phyloP scores from a whole-genome alignment of 2,797 vertebrate species.

The Vireo griseus region DNA sequence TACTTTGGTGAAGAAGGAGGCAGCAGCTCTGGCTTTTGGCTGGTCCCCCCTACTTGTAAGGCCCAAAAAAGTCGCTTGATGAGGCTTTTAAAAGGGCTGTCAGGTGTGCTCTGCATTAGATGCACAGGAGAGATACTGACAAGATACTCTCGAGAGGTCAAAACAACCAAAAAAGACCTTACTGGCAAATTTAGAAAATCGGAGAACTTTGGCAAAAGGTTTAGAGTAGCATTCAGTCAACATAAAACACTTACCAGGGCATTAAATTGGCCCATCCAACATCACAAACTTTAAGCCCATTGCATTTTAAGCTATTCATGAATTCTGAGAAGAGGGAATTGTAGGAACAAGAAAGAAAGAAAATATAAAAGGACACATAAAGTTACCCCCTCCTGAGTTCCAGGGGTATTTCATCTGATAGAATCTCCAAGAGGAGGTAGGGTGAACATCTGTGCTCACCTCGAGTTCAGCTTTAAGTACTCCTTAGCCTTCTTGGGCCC shows the following conservation, averaged over 20 bases:
- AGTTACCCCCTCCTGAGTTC: background rate
- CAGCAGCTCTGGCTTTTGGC: background rate
- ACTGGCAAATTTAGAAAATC: background rate
- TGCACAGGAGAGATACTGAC: background rate
- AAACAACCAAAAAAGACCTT: background rate
- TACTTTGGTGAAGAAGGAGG: background rate
- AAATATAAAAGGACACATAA: background rate
- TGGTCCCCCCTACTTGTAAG: background rate
- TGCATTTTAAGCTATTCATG: background rate
- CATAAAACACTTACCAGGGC: background rate
- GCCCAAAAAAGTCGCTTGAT: rapidly evolving
- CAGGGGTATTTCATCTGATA: background rate
- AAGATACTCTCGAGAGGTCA: rapidly evolving
- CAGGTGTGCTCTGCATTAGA: background rate
- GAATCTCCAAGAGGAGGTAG: background rate
- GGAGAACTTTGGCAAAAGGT: background rate
- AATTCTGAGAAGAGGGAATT: background rate
- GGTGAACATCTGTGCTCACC: background rate
- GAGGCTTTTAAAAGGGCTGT: background rate
- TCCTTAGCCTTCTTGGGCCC: background rate
- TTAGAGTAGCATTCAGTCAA: background rate
- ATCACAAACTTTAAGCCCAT: background rate
- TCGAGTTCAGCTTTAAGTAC: background rate
- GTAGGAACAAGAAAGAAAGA: background rate
- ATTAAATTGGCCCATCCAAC: background rate